A percentile compares a stretch with the other conserved stretches of the same genome.
These are phyloP conservation scores for Parambassis ranga DNA, from an alignment of 2,797 vertebrate species.

Conservation along the genomic window DNA sequence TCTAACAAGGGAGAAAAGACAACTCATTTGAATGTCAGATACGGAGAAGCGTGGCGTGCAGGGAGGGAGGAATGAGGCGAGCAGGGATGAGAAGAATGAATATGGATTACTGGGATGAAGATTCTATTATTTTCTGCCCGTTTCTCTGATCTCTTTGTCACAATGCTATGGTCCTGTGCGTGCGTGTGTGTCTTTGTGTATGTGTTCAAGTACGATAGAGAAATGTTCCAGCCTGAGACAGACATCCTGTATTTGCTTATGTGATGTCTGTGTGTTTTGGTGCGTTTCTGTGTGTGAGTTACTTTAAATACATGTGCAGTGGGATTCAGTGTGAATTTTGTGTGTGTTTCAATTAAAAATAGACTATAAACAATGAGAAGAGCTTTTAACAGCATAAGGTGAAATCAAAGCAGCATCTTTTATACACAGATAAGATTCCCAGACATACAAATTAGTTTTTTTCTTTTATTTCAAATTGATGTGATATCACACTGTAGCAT, in stretches of 20 bases:
- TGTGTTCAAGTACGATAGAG: constrained; percentile 62
- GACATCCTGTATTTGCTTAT: constrained; percentile 29
- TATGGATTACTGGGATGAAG: constrained; percentile 99
- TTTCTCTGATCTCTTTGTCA: constrained; percentile 98
- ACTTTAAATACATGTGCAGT: constrained; percentile 11
- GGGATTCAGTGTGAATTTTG: neutral
- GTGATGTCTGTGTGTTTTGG: constrained; percentile 21
- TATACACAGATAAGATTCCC: neutral
- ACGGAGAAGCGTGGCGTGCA: constrained; percentile 85
- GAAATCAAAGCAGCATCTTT: neutral
- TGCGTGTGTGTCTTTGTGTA: constrained; percentile 54
- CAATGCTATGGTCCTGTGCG: constrained; percentile 79
- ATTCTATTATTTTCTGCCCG: constrained; percentile 99
- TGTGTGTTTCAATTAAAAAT: constrained; percentile 4
- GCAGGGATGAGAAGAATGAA: constrained; percentile 93
- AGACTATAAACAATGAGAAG: neutral
- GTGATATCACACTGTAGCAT: neutral
- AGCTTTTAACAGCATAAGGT: neutral
- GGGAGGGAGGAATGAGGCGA: constrained; percentile 69
- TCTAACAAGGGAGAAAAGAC: constrained; percentile 84
- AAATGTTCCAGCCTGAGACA: constrained; percentile 67
- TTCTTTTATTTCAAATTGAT: too few species aligned
- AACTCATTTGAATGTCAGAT: constrained; percentile 93
- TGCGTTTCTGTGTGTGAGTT: neutral
- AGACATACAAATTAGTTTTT: too few species aligned